A percentile compares a stretch with the other conserved stretches of the same genome.
These are phyloP conservation scores for Eonycteris spelaea DNA, from an alignment of 2,113 vertebrate genomes.

Conservation along the genomic window DNA sequence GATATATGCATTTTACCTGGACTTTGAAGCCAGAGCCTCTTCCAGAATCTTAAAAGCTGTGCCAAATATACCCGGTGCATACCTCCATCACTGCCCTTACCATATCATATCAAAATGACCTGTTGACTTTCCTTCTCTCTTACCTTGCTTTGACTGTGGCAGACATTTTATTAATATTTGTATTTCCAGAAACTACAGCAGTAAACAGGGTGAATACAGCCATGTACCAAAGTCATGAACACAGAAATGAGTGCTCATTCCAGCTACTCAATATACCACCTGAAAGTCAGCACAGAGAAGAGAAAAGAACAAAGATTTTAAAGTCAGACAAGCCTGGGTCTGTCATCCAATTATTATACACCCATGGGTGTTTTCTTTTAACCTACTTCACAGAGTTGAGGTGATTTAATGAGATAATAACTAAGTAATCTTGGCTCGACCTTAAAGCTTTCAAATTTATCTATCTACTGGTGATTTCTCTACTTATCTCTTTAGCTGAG, in stretches of 20 bases:
- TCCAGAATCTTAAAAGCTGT: neutral
- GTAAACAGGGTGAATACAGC: neutral
- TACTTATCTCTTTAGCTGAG: neutral
- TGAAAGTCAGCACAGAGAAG: neutral
- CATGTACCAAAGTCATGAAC: neutral
- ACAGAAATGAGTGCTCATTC: neutral
- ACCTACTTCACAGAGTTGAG: slow-evolving; percentile 20
- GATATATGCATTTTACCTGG: neutral
- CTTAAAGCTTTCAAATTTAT: neutral
- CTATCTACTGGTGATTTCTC: neutral
- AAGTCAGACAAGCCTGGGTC: slow-evolving; percentile 27
- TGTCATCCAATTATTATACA: slow-evolving; percentile 20
- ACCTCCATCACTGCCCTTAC: neutral
- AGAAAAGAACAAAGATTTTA: neutral
- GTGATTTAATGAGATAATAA: slow-evolving; percentile 37
- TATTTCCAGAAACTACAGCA: neutral
- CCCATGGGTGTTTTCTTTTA: neutral
- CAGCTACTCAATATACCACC: neutral
- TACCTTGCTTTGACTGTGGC: neutral
- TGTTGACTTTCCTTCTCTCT: neutral
- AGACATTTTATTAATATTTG: slow-evolving; percentile 8
- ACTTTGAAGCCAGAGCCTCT: neutral
- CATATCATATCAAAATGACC: neutral
- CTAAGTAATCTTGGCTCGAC: neutral
- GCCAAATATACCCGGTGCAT: neutral